These are phyloP conservation scores for Sphecodes monilicornis DNA, from an alignment of 2,888 invertebrate species.

Conservation along the genomic window DNA sequence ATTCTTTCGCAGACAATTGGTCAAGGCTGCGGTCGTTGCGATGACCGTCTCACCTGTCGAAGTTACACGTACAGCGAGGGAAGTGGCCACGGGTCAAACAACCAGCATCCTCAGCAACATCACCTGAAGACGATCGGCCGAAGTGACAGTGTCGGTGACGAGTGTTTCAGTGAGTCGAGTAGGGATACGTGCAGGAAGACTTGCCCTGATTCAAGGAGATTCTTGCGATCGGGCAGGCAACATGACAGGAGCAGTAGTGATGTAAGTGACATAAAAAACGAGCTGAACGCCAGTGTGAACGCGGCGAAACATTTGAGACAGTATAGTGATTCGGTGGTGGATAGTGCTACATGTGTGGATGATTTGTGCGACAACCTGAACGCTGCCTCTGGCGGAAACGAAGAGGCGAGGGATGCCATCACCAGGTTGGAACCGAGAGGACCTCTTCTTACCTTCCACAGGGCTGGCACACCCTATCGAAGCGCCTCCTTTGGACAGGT, in stretches of 20 bases:
- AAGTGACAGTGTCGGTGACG: constrained; percentile 81
- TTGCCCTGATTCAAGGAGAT: constrained; percentile 58
- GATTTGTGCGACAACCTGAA: constrained; percentile 69
- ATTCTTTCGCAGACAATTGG: constrained; percentile 38
- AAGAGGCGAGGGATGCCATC: constrained; percentile 79
- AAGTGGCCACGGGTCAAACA: constrained; percentile 58
- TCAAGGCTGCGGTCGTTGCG: constrained; percentile 69
- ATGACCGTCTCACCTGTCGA: constrained; percentile 72
- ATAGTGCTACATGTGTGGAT: constrained; percentile 72
- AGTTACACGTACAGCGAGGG: constrained; percentile 79
- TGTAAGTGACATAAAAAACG: constrained; percentile 68
- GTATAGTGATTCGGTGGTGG: constrained; percentile 80
- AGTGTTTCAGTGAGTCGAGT: constrained; percentile 73
- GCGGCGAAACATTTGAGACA: constrained; percentile 76
- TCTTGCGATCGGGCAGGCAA: constrained; percentile 60
- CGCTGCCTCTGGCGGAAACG: constrained; percentile 65
- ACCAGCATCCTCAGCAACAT: constrained; percentile 54
- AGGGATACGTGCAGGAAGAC: constrained; percentile 61
- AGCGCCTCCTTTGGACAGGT: constrained; percentile 96
- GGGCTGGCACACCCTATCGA: constrained; percentile 87
- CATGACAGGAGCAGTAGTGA: constrained; percentile 72
- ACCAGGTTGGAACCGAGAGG: constrained; percentile 79
- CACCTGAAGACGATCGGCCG: constrained; percentile 71
- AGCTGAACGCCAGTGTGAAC: constrained; percentile 59
- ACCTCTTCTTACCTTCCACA: constrained; percentile 76